phyloP scores from a whole-genome alignment of 2,888 invertebrate genomes.

The Tupiocoris notatus region DNA sequence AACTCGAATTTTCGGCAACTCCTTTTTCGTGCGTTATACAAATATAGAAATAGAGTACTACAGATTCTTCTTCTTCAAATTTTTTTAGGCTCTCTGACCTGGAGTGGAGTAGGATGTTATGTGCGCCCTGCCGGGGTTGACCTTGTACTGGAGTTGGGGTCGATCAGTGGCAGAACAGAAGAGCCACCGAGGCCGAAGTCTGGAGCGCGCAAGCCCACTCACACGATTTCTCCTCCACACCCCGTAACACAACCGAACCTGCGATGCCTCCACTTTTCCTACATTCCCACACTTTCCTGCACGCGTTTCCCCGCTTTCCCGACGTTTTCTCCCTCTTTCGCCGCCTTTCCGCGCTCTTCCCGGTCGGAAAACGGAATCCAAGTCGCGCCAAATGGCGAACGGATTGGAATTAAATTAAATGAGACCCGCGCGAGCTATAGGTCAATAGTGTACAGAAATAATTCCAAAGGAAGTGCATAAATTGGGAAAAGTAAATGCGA shows the following conservation, averaged over 20 bases:
- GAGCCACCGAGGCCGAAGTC: slow-evolving; percentile 18
- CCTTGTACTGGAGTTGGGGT: slow-evolving; percentile 42
- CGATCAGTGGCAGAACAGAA: slow-evolving; percentile 36
- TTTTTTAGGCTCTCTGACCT: slow-evolving; percentile 23
- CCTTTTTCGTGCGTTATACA: no score
- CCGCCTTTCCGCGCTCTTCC: neutral
- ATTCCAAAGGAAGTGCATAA: no score
- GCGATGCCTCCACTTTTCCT: neutral
- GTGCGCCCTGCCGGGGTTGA: slow-evolving; percentile 41
- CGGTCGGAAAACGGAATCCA: neutral
- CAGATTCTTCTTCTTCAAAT: neutral
- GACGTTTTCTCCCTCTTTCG: slow-evolving; percentile 5
- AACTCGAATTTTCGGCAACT: no score
- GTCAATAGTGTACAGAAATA: no score
- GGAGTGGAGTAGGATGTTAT: slow-evolving; percentile 34
- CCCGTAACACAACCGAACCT: neutral
- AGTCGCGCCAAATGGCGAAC: neutral
- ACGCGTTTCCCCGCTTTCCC: slow-evolving; percentile 1
- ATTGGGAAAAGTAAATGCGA: no score
- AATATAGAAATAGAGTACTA: neutral
- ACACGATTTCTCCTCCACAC: neutral
- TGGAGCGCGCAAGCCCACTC: slow-evolving; percentile 37
- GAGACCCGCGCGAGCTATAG: no score
- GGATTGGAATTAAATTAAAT: no score
- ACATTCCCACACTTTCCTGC: neutral